phyloP scores from a whole-genome alignment of 2,888 invertebrate genomes.

The Keiferia lycopersicella region DNA sequence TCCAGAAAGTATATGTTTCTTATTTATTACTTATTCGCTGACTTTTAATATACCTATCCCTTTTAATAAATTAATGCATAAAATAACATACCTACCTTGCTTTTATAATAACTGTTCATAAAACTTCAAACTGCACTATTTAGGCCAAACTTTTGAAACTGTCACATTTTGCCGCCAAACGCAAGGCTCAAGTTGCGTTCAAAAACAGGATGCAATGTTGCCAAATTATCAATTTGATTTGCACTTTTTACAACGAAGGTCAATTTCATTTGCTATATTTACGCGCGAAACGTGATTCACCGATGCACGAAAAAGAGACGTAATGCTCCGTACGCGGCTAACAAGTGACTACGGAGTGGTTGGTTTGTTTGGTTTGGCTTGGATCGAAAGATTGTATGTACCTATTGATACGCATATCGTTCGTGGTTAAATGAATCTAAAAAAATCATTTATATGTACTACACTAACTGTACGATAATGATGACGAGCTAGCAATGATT shows the following conservation, averaged over 20 bases:
- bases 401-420: not conserved
- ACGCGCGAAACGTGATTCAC: conserved; percentile 37
- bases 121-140: conserved; percentile 6
- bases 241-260: conserved; percentile 27
- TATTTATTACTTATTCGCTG: no score
- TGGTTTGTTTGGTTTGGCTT: not conserved
- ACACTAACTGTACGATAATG: no score
- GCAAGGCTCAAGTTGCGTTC: conserved; percentile 18
- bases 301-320: conserved; percentile 37
- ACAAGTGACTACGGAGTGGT: conserved; percentile 42
- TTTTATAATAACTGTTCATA: not conserved
- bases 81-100: not conserved
- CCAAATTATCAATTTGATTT: conserved; percentile 11
- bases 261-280: conserved; percentile 36
- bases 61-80: not conserved
- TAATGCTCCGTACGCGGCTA: conserved; percentile 38
- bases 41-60: no score
- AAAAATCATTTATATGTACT: no score
- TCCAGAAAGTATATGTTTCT: no score
- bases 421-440: no score
- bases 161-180: conserved; percentile 30
- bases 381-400: not conserved
- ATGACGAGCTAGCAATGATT: no score
- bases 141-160: conserved; percentile 21
- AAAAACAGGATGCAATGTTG: conserved; percentile 10